These are phyloP conservation scores for Lagria hirta DNA, from an alignment of 2,888 invertebrate species.

Conservation along the genomic window DNA sequence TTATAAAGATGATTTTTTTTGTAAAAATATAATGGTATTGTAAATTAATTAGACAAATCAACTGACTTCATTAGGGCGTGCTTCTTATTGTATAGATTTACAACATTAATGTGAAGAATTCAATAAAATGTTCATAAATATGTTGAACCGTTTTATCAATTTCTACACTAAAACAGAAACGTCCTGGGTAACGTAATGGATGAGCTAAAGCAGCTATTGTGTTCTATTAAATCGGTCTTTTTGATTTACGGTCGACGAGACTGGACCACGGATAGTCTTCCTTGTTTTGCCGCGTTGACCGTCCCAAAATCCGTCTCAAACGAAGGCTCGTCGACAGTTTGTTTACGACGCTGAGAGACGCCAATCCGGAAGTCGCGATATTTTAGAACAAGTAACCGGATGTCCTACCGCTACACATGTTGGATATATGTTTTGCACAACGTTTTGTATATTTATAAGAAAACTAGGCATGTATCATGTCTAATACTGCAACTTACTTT, in stretches of 20 bases:
- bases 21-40: too few relatives aligned
- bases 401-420: constrained; percentile 31
- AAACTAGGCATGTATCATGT: too few relatives aligned
- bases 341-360: constrained; percentile 43
- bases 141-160: constrained; percentile 32
- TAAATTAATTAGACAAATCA: too few relatives aligned
- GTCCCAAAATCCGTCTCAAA: constrained; percentile 35
- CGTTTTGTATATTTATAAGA: too few relatives aligned
- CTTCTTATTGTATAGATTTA: too few relatives aligned
- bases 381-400: constrained; percentile 43
- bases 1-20: too few relatives aligned
- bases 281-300: constrained; percentile 31
- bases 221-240: constrained; percentile 43
- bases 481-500: too few relatives aligned
- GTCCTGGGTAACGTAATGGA: constrained; percentile 41
- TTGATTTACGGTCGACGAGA: constrained; percentile 42
- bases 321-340: constrained; percentile 41
- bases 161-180: constrained; percentile 30
- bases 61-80: too few relatives aligned
- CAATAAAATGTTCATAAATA: too few relatives aligned
- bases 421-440: constrained; percentile 20
- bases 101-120: too few relatives aligned
- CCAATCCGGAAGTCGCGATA: constrained; percentile 43
- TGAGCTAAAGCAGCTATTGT: constrained; percentile 43
- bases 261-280: constrained; percentile 33